phyloP scores from a whole-genome alignment of 2,113 vertebrate genomes.

The Ptilonorhynchus violaceus region DNA sequence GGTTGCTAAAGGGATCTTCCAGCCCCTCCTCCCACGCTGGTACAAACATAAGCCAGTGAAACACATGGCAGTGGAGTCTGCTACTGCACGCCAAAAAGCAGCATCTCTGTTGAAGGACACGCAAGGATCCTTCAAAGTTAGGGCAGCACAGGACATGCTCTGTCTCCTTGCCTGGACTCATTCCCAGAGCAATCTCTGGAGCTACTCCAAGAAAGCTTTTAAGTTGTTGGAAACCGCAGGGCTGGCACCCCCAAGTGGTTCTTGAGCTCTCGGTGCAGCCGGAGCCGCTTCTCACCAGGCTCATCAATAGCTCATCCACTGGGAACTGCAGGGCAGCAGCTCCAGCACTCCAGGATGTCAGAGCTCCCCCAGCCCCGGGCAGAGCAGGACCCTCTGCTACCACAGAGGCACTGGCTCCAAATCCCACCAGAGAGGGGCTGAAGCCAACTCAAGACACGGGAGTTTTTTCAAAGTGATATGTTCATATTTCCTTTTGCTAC shows the following conservation, averaged over 20 bases:
- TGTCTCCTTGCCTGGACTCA: neutral
- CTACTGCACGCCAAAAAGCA: neutral
- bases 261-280: neutral
- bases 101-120: neutral
- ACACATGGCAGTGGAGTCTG: neutral
- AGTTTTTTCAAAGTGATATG: no score
- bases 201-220: conserved; percentile 27
- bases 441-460: rapidly evolving
- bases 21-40: neutral
- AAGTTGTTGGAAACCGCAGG: neutral
- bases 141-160: neutral
- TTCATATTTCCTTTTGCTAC: neutral
- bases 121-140: neutral
- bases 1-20: neutral
- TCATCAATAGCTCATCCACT: rapidly evolving
- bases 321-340: rapidly evolving
- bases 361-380: neutral
- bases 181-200: neutral
- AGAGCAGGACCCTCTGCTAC: neutral
- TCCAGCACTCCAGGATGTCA: rapidly evolving
- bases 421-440: neutral
- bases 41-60: neutral
- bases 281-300: neutral
- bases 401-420: rapidly evolving
- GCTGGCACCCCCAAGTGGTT: conserved; percentile 54